phyloP scores from a whole-genome alignment of 1,140 invertebrate genomes.

The Drosophila santomea region DNA sequence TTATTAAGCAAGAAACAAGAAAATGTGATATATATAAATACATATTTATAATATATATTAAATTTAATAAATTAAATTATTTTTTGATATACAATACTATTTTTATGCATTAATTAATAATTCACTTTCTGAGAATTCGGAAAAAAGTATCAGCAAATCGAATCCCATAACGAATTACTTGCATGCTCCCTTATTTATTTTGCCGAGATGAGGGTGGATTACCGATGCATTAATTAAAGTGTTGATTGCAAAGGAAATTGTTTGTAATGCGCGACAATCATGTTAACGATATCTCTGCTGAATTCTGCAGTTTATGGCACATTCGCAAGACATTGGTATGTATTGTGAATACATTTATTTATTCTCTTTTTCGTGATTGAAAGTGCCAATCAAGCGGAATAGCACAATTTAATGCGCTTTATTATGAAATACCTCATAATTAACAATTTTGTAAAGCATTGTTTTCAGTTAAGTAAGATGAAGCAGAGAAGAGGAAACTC shows the following conservation, averaged over 20 bases:
- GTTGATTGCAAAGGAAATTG: constrained; percentile 46
- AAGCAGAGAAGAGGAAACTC: neutral
- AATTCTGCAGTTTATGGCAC: constrained; percentile 25
- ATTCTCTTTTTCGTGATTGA: neutral
- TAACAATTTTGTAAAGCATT: too few relatives aligned
- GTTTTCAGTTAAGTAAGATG: neutral
- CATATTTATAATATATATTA: neutral
- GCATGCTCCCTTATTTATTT: neutral
- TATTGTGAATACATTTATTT: neutral
- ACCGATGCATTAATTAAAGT: constrained; percentile 49
- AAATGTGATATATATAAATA: too few relatives aligned
- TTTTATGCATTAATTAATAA: too few relatives aligned
- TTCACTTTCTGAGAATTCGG: neutral
- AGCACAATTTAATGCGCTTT: neutral
- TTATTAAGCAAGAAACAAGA: too few relatives aligned
- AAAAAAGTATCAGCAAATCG: neutral
- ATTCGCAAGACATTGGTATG: neutral
- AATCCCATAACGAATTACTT: neutral
- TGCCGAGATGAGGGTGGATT: neutral
- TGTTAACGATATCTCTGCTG: constrained; percentile 5
- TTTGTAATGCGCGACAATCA: constrained; percentile 23
- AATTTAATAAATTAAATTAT: neutral
- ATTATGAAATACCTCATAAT: too few relatives aligned
- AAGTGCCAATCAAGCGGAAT: neutral
- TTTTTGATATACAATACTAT: too few relatives aligned